These are phyloP conservation scores for Ctenodactylus gundi DNA, from an alignment of 2,113 vertebrate genomes.

Conservation along the genomic window DNA sequence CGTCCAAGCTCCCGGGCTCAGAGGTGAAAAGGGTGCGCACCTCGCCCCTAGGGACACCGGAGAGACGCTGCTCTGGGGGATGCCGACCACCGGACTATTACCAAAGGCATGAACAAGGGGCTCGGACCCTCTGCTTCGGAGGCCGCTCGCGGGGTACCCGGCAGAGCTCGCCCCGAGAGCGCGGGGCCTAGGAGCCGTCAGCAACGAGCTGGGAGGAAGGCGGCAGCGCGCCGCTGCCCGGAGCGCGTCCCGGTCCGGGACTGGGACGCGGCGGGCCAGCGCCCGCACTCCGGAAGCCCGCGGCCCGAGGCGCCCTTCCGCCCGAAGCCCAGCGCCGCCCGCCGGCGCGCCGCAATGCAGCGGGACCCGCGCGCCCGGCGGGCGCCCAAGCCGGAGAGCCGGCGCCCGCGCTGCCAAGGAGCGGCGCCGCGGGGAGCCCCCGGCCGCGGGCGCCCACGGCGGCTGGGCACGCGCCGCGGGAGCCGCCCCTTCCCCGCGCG, in stretches of 20 bases:
- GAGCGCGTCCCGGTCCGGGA: background rate
- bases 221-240: background rate
- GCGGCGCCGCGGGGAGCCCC: background rate
- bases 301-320: background rate
- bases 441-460: background rate
- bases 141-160: background rate
- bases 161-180: background rate
- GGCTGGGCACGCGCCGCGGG: conserved; percentile 33
- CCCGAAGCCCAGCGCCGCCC: background rate
- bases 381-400: background rate
- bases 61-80: background rate
- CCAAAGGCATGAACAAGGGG: background rate
- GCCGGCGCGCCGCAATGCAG: conserved; percentile 75
- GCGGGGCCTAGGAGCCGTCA: background rate
- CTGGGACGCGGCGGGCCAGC: background rate
- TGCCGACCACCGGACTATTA: background rate
- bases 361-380: conserved; percentile 26
- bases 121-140: background rate
- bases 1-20: background rate
- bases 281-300: background rate
- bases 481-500: conserved; percentile 11
- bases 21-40: background rate
- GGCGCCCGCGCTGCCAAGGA: background rate
- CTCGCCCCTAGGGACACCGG: background rate
- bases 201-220: background rate